These are phyloP conservation scores for Tapera naevia DNA, from an alignment of 2,797 vertebrate genomes.

Conservation along the genomic window DNA sequence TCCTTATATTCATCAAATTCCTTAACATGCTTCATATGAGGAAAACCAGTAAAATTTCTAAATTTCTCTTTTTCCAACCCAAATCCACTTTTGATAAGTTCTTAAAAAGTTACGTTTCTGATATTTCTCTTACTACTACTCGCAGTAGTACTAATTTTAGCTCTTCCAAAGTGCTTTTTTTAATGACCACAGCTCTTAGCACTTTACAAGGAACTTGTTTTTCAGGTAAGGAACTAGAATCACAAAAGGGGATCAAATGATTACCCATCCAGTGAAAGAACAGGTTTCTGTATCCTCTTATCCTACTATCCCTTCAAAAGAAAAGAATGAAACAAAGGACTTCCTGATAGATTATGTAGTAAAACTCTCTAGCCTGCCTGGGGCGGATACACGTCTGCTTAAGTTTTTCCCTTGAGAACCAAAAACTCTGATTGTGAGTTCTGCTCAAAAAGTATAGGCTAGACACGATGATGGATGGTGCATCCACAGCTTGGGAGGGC, in stretches of 20 bases:
- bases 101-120: not conserved
- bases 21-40: not conserved
- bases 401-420: not conserved
- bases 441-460: rapidly evolving
- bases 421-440: not conserved
- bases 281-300: not conserved
- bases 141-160: not conserved
- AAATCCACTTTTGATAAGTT: not conserved
- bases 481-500: not conserved
- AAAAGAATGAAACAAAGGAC: not conserved
- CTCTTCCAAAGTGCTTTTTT: not conserved
- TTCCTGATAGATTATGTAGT: not conserved
- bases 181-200: not conserved
- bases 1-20: not conserved
- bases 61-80: not conserved
- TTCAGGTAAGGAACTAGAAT: not conserved
- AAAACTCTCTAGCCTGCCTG: not conserved
- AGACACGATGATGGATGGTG: rapidly evolving
- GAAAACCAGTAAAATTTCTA: not conserved
- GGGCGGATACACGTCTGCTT: rapidly evolving
- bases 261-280: not conserved
- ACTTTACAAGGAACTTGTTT: not conserved
- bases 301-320: not conserved
- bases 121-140: not conserved
- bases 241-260: not conserved